Evolutionary conservation across 92 coral and sea anemone species (phyloP), one percentile per base, ranked within the genome.

Genomic region (Phymanthus crucifer): DNA sequence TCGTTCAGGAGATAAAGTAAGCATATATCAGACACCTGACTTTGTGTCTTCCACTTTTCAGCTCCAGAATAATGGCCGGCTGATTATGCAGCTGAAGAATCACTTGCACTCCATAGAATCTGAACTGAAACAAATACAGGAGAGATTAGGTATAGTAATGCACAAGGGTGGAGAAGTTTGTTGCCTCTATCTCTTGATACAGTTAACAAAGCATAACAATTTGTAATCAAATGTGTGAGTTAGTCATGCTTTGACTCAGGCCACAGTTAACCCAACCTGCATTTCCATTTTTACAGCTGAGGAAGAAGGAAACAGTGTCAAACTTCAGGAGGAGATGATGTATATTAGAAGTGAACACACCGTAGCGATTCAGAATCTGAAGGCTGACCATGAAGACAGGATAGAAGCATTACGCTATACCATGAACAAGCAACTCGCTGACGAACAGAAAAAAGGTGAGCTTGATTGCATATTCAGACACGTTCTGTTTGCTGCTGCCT

Each of bases 281-380:
- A 38, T 50, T 32, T 48, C 21, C 47, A 12, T 6, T 27, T 61
- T 27, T 6, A 17, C 74, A 94, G 98, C 80, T 77, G 97, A 93
- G 87, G 99, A 93, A 84, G 97, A 88, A 37, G 90, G 83, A 4
- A 89, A 96, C 47, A 85, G 90, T 52, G 96, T 88, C 29, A 91
- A 94, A 69, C 90, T 96, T 6, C 96, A 96, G 45, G 97, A 94
- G 76, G 99, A 96, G 76, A 93, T 96, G 99, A 91, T 96, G 91
- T 93, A 94, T 64, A 83, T 89, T 36, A 83, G 91, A 37, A 96
- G 99, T 76, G 99, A 96, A 48, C 97, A 90, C 76, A 91, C 90
- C 38, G 99, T 96, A 48, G 97, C 97, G 32, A 79, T 93, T 37
- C 98, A 94, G 77, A 90, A 94, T 73, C 89, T 96, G 32, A 93